phyloP scores from a whole-genome alignment of 2,113 vertebrate species.

The Todiramphus chloris region DNA sequence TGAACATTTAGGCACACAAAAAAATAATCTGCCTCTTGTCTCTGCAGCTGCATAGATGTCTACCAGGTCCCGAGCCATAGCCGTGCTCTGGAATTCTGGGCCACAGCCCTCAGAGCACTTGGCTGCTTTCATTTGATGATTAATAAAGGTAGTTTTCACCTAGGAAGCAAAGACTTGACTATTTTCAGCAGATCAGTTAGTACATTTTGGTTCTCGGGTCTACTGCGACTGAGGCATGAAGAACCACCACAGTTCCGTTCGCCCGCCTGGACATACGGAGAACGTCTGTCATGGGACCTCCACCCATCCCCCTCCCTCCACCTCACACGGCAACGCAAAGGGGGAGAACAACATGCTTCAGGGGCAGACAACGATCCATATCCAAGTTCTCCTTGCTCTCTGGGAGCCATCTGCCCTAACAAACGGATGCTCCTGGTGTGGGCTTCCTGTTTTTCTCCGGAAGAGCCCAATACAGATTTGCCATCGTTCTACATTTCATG shows the following conservation, averaged over 20 bases:
- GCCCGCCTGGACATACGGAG: neutral
- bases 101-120: neutral
- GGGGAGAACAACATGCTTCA: neutral
- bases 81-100: neutral
- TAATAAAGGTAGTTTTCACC: neutral
- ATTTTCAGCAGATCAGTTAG: neutral
- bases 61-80: neutral
- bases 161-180: neutral
- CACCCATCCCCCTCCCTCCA: neutral
- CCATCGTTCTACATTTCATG: neutral
- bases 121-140: neutral
- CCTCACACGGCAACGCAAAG: neutral
- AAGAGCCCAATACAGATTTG: neutral
- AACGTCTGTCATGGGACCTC: neutral
- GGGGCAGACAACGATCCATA: neutral
- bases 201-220: neutral
- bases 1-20: constrained; percentile 54
- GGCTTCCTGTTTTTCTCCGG: neutral
- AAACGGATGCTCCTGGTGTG: neutral
- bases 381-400: neutral
- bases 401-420: neutral
- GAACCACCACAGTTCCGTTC: neutral
- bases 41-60: constrained; percentile 54
- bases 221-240: neutral
- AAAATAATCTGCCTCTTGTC: neutral